These are phyloP conservation scores for Taeniopygia guttata DNA, from an alignment of 2,797 vertebrate species.

Conservation along the genomic window DNA sequence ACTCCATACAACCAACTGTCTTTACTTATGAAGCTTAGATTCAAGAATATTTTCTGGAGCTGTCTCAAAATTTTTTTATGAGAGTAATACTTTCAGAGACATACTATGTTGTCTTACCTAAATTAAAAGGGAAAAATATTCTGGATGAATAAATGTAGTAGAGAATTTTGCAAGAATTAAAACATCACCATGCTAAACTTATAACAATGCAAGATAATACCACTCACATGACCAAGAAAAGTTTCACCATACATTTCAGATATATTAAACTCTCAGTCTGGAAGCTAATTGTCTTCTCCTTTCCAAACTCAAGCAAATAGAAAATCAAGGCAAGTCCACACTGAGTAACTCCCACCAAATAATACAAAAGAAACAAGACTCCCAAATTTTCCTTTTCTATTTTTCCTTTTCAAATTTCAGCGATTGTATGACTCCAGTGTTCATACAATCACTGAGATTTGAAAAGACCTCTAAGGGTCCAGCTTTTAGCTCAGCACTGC, in stretches of 20 bases:
- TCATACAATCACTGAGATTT: not conserved
- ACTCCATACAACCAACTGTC: not conserved
- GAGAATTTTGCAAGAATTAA: not conserved
- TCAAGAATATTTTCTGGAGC: not conserved
- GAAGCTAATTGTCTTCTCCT: not conserved
- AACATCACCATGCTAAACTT: not conserved
- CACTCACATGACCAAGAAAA: not conserved
- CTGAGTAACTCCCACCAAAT: not conserved
- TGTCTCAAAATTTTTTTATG: not conserved
- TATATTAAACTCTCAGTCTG: not conserved
- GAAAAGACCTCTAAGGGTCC: not conserved
- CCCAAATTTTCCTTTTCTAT: no score
- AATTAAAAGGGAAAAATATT: not conserved
- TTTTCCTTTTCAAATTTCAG: no score
- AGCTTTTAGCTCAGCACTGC: not conserved
- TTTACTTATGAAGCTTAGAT: not conserved
- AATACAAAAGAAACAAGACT: not conserved
- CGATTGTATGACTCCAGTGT: no score
- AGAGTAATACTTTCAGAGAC: not conserved
- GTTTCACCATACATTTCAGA: not conserved
- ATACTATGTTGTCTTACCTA: not conserved
- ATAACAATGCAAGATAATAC: not conserved
- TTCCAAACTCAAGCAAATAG: not conserved
- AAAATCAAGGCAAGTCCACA: not conserved
- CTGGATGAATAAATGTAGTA: not conserved